These are phyloP conservation scores for Cariama cristata DNA, from an alignment of 2,113 vertebrate genomes.

Conservation along the genomic window DNA sequence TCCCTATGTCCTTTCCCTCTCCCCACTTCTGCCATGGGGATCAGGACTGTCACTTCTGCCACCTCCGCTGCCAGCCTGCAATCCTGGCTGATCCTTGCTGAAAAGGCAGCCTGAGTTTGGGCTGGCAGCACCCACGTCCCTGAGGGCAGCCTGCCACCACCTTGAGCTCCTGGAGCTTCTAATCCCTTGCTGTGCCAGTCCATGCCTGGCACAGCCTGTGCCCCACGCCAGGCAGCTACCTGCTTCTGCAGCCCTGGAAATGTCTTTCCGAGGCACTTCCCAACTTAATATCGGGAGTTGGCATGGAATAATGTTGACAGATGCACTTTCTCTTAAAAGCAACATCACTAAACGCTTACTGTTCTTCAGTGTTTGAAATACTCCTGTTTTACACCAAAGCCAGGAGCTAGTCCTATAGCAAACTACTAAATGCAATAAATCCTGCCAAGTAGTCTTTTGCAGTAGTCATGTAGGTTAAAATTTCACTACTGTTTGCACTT, in stretches of 20 bases:
- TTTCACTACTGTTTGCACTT: not conserved
- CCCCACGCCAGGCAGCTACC: not conserved
- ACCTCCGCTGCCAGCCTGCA: not conserved
- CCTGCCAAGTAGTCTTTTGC: not conserved
- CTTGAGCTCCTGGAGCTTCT: not conserved
- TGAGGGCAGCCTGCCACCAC: not conserved
- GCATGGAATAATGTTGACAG: rapidly evolving
- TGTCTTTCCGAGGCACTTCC: not conserved
- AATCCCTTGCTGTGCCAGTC: not conserved
- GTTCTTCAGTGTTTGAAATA: not conserved
- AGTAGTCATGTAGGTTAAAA: not conserved
- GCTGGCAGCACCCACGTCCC: rapidly evolving
- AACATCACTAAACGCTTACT: not conserved
- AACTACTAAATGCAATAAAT: not conserved
- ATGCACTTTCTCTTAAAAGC: not conserved
- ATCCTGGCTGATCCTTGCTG: not conserved
- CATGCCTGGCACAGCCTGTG: not conserved
- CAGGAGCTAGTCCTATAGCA: not conserved
- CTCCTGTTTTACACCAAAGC: not conserved
- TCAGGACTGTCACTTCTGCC: not conserved
- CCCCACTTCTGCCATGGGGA: not conserved
- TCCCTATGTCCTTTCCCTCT: not conserved
- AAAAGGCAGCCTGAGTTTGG: not conserved
- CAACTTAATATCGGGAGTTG: rapidly evolving
- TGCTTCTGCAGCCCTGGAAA: not conserved